Percentiles rank a stretch among this genome's conserved stretches.
Conservation (phyloP, 2,113 vertebrate species). For the Bubo scandiacus region DNA sequence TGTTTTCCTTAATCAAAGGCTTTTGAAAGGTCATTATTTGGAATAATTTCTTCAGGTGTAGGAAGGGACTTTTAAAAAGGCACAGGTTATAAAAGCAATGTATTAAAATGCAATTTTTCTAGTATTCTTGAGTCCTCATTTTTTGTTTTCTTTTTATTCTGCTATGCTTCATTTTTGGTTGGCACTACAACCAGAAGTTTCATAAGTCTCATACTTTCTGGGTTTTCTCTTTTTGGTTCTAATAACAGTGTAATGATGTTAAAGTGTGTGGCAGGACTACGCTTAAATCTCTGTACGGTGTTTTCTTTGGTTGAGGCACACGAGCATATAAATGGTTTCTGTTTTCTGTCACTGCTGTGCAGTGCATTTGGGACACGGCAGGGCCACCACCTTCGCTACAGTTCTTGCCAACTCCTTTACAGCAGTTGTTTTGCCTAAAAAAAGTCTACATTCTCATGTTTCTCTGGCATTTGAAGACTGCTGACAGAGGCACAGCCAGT, state of each 20-base stretch:
- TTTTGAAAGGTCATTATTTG: not conserved
- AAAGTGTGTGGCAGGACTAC: not conserved
- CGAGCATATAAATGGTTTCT: fast-evolving
- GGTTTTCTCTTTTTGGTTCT: not conserved
- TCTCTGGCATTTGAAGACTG: not conserved
- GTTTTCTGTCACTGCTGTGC: too few species aligned
- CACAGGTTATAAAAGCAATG: not conserved
- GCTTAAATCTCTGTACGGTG: fast-evolving
- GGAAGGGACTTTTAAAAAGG: not conserved
- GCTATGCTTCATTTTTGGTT: not conserved
- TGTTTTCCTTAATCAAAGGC: not conserved
- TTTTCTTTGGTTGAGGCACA: not conserved
- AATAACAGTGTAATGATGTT: fast-evolving
- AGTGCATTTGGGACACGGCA: not conserved
- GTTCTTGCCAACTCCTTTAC: not conserved
- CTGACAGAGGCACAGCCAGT: not conserved
- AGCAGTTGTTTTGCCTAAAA: not conserved
- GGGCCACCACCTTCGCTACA: not conserved
- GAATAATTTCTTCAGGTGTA: too few species aligned
- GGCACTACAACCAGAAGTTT: not conserved
- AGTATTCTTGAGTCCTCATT: not conserved
- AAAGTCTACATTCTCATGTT: not conserved
- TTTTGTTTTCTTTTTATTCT: too few species aligned
- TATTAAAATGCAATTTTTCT: not conserved
- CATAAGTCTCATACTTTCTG: not conserved